Evolutionary conservation across 2,113 vertebrate species (phyloP).

Genomic region (Octodon degus): DNA sequence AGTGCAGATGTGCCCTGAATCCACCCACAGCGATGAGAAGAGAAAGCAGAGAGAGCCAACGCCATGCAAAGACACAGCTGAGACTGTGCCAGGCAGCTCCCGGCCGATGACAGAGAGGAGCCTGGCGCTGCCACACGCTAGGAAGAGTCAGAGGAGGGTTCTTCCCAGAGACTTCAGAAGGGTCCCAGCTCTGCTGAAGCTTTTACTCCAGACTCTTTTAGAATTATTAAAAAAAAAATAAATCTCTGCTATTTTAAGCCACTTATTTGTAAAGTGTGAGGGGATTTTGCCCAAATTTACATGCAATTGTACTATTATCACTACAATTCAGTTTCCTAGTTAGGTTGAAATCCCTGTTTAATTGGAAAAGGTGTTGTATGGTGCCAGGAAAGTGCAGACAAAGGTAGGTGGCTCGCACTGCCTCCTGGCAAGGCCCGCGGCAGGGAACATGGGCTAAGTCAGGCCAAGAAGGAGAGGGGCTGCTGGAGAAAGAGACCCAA

Average conservation of each 20-base stretch:
- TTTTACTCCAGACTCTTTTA: background rate
- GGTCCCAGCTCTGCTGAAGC: background rate
- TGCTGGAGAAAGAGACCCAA: background rate
- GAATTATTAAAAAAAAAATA: background rate
- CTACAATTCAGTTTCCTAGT: background rate
- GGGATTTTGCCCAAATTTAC: background rate
- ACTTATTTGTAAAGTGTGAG: background rate
- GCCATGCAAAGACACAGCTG: background rate
- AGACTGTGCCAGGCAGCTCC: background rate
- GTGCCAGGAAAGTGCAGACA: background rate
- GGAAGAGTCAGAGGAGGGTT: background rate
- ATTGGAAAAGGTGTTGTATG: background rate
- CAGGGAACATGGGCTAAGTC: background rate
- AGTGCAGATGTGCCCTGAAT: background rate
- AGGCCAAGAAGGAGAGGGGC: background rate
- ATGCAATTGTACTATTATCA: background rate
- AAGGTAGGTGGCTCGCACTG: background rate
- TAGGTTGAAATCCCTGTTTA: background rate
- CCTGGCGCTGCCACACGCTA: background rate
- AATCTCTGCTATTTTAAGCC: background rate
- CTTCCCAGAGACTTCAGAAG: background rate
- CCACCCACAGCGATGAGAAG: background rate
- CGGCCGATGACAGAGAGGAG: background rate
- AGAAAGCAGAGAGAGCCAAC: background rate
- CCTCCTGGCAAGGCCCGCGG: background rate